Evolutionary conservation across 2,113 vertebrate species (phyloP).

Genomic region (Carassius auratus): DNA sequence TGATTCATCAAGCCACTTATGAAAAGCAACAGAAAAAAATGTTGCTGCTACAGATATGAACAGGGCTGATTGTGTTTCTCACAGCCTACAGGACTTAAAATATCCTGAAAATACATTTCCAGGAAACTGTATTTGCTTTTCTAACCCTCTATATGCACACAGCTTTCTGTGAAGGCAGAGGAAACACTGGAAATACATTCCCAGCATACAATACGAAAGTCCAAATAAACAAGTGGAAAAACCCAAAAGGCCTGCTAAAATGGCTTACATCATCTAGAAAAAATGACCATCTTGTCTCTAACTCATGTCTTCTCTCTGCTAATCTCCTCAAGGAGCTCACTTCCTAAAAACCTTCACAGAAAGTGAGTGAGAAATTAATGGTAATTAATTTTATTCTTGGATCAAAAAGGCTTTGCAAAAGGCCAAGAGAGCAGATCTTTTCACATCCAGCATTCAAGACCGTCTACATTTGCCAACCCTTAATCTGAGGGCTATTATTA

Average conservation of each 20-base stretch:
- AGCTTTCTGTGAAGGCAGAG: neutral
- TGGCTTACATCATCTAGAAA: neutral
- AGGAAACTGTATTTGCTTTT: slow-evolving; percentile 41
- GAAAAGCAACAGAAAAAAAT: neutral
- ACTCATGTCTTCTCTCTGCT: neutral
- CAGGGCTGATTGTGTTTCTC: slow-evolving; percentile 4
- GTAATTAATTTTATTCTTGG: slow-evolving; percentile 37
- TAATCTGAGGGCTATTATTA: slow-evolving; percentile 46
- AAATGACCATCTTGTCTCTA: neutral
- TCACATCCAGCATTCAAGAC: slow-evolving; percentile 29
- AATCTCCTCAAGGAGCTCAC: neutral
- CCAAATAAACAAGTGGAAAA: slow-evolving; percentile 38
- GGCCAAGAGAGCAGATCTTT: slow-evolving; percentile 16
- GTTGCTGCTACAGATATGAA: neutral
- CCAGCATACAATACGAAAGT: slow-evolving; percentile 21
- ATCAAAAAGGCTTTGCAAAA: slow-evolving; percentile 29
- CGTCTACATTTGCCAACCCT: neutral
- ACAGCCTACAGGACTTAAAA: slow-evolving; percentile 9
- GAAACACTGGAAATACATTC: slow-evolving; percentile 46
- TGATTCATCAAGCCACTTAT: slow-evolving; percentile 6
- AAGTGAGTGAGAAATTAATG: slow-evolving; percentile 39
- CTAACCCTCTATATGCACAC: slow-evolving; percentile 26
- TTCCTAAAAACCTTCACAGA: slow-evolving; percentile 24
- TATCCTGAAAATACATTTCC: slow-evolving; percentile 27
- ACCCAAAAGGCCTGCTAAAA: neutral